Base-by-base conservation (phyloP, 2,797 vertebrate genomes). In the Pogonophryne albipinna region DNA sequence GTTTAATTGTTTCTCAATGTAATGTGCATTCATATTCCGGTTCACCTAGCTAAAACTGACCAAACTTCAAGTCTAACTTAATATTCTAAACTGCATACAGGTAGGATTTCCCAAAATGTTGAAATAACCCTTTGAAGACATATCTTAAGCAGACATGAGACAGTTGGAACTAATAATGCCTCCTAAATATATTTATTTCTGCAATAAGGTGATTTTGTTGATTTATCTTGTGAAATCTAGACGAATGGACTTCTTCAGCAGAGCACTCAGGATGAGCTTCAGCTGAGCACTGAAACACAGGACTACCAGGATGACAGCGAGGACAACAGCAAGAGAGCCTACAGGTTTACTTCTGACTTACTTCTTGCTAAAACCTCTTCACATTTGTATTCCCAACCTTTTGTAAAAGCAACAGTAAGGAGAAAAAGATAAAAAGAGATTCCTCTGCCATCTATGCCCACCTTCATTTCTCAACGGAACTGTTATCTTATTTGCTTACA, bases 271-370 rank as follows among this genome's bases (percentile, higher is more conserved):
- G 94, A 90, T 66, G 97, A 97, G 15, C 94, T 99, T 52, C 97
- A 97, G 60, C 93, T 99, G 60, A 94, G 94, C 1, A 55, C 92
- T 0, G 96, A 96, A 11, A 89, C 92, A 1, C 89, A 96, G 58
- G 95, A 95, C 23, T 98, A 96, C 92, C 96, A 97, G 80, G 97
- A 98, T 46, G 96, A 97, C 53, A 91, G 92, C 3, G 98, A 98
- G 80, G 97, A 99, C 74, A 96, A 95, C 94, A 95, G 93, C 90
- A 96, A 96, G 67, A 96, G 98, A 89, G 93, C 96, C 0, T 97
- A 99, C 93, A 98, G 97, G 98, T 98, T 20, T 74, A 78, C 83
- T 56, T 53, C 0, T 6, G 4, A 60, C 13, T 61, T n/a, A 5
- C 41, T 49, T 61, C 8, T 38, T 38, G 6, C 34, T 38, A 38